Evolutionary conservation across 1,140 invertebrate species (phyloP).

Genomic region (Hyles euphorbiae): DNA sequence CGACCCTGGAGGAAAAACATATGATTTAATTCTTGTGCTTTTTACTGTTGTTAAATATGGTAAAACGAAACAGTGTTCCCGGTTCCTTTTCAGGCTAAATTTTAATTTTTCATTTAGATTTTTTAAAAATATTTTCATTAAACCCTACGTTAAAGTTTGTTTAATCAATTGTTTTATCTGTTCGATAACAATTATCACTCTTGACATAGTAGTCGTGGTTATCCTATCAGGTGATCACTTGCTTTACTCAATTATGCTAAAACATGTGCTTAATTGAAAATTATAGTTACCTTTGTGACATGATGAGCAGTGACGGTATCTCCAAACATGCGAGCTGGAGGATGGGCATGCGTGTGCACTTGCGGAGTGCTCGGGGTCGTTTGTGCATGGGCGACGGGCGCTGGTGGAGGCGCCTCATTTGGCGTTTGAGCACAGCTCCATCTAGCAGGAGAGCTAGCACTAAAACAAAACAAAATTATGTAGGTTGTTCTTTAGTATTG

Average conservation of each 20-base stretch:
- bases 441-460: conserved; percentile 57
- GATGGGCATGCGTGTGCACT: conserved; percentile 41
- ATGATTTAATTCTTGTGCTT: background rate
- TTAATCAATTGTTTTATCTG: too few relatives aligned
- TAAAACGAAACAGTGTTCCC: background rate
- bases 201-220: too few relatives aligned
- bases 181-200: too few relatives aligned
- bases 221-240: too few relatives aligned
- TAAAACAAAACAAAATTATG: conserved; percentile 13
- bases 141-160: too few relatives aligned
- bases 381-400: conserved; percentile 54
- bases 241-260: too few relatives aligned
- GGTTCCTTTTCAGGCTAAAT: background rate
- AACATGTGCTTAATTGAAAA: too few relatives aligned
- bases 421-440: conserved; percentile 63
- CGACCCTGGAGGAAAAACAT: conserved; percentile 41
- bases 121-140: too few relatives aligned
- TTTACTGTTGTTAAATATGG: too few relatives aligned
- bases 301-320: conserved; percentile 75
- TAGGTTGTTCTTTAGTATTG: too few relatives aligned
- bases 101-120: too few relatives aligned
- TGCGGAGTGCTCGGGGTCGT: conserved; percentile 38
- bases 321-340: conserved; percentile 76
- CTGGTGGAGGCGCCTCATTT: conserved; percentile 56
- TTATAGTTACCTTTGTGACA: conserved; percentile 47